These are phyloP conservation scores for Chaetodon auriga DNA, from an alignment of 2,113 vertebrate genomes.

Conservation along the genomic window DNA sequence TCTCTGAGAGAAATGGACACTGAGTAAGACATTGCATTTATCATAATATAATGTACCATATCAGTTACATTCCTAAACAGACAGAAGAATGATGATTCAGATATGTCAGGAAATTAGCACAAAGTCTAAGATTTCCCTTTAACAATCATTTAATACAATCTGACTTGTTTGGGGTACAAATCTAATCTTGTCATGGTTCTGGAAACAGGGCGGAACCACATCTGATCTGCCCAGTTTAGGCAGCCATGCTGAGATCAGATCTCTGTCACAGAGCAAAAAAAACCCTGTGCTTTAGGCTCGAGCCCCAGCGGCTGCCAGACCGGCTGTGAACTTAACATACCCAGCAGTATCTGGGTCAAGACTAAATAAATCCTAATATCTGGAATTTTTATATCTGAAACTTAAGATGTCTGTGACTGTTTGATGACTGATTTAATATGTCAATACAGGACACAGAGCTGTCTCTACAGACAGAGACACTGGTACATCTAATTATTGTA, in stretches of 20 bases:
- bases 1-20: no score
- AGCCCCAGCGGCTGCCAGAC: conserved; percentile 7
- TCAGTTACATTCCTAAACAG: no score
- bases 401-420: background rate
- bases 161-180: no score
- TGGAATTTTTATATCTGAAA: conserved; percentile 25
- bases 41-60: no score
- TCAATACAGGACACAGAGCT: background rate
- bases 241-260: conserved; percentile 32
- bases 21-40: no score
- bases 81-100: no score
- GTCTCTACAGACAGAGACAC: no score
- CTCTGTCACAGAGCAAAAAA: conserved; percentile 13
- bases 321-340: conserved; percentile 5
- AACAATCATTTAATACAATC: no score
- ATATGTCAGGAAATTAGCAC: no score
- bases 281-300: conserved; percentile 16
- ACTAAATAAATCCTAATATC: conserved; percentile 27
- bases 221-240: conserved; percentile 24
- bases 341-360: conserved; percentile 38
- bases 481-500: background rate
- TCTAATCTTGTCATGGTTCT: no score
- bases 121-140: no score
- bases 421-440: background rate
- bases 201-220: conserved; percentile 8